These are phyloP conservation scores for Nymphalis c-album DNA, from an alignment of 2,888 invertebrate genomes.

Conservation along the genomic window DNA sequence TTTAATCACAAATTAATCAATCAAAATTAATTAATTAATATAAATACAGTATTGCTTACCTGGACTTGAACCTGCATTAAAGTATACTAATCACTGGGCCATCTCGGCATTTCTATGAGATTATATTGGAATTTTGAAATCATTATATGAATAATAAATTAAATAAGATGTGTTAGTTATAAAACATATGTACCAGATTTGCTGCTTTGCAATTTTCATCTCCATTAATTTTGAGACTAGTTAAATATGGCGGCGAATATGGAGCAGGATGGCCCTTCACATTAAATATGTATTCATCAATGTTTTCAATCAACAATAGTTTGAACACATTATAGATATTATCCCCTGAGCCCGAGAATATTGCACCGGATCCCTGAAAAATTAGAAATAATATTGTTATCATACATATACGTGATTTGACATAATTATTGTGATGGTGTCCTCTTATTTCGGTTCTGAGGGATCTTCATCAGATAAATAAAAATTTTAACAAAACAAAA, in stretches of 20 bases:
- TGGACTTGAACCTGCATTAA: too few relatives aligned
- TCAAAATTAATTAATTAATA: too few relatives aligned
- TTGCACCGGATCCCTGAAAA: conserved; percentile 21
- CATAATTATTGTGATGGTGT: too few relatives aligned
- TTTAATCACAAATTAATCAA: too few relatives aligned
- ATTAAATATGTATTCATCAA: neutral
- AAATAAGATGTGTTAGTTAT: neutral
- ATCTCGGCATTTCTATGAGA: neutral
- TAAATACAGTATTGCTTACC: too few relatives aligned
- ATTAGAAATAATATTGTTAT: neutral
- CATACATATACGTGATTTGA: neutral
- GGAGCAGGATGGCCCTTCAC: conserved; percentile 15
- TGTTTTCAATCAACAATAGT: neutral
- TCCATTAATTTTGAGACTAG: conserved; percentile 18
- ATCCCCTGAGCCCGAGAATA: conserved; percentile 9
- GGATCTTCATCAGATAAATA: neutral
- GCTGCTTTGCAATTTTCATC: conserved; percentile 6
- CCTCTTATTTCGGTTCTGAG: neutral
- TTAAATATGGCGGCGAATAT: conserved; percentile 15
- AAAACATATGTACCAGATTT: conserved; percentile 41
- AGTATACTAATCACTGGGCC: too few relatives aligned
- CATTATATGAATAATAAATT: neutral
- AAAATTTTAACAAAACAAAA: too few relatives aligned
- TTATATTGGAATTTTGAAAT: neutral
- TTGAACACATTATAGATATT: conserved; percentile 5